Percentiles rank a stretch among this genome's conserved stretches.
Conservation (phyloP, 2,797 vertebrate species). For the Pantherophis alleghaniensis region DNA sequence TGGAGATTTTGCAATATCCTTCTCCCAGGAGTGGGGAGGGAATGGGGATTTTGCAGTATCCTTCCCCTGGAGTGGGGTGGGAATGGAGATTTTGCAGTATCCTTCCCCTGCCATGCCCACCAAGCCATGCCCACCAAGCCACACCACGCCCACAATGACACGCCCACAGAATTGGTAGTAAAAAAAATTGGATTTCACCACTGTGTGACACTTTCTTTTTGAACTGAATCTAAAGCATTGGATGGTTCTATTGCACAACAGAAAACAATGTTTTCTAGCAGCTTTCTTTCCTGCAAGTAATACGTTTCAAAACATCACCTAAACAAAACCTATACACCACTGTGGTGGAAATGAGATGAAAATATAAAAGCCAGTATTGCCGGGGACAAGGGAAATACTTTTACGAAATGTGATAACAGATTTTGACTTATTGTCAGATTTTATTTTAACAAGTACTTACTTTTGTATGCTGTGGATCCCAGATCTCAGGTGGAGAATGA, state of each 20-base stretch:
- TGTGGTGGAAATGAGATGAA: background rate
- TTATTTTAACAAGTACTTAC: background rate
- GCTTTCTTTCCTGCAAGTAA: background rate
- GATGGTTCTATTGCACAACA: background rate
- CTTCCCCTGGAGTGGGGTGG: no score
- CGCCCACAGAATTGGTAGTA: no score
- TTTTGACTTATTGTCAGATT: background rate
- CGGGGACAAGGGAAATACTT: background rate
- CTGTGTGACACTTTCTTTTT: background rate
- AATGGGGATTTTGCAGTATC: no score
- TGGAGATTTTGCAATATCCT: no score
- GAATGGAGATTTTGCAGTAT: no score
- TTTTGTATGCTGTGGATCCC: background rate
- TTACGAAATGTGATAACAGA: background rate
- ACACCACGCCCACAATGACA: no score
- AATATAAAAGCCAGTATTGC: background rate
- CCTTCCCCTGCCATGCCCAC: no score
- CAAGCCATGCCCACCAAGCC: no score
- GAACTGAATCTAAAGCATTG: background rate
- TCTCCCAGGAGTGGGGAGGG: no score
- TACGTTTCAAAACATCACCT: background rate
- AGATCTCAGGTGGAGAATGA: no score
- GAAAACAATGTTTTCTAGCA: background rate
- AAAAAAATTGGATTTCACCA: no score
- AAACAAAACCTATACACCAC: background rate